Evolutionary conservation across 2,113 vertebrate species (phyloP).

Genomic region (Ameiurus melas): DNA sequence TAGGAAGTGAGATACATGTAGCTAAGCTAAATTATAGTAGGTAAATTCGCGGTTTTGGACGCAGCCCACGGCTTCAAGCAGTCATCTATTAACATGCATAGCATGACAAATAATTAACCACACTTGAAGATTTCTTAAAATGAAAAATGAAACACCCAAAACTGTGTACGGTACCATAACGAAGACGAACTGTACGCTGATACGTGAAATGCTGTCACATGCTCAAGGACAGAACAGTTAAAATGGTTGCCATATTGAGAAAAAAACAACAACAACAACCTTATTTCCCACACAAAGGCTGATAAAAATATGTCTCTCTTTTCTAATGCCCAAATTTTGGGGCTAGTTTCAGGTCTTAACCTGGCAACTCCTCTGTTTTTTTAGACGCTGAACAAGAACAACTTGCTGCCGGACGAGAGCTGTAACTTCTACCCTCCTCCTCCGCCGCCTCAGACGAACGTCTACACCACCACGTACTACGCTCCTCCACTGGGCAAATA

Average conservation of each 20-base stretch:
- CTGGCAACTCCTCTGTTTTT: not conserved
- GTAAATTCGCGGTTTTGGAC: too few relatives aligned
- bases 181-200: too few relatives aligned
- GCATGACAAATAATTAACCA: too few relatives aligned
- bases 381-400: slow-evolving; percentile 97
- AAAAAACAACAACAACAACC: not conserved
- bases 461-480: slow-evolving; percentile 95
- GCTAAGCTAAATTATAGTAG: too few relatives aligned
- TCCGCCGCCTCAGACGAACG: slow-evolving; percentile 86
- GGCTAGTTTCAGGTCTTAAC: not conserved
- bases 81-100: too few relatives aligned
- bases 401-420: slow-evolving; percentile 91
- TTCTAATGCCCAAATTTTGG: not conserved
- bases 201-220: not conserved
- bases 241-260: not conserved
- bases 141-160: too few relatives aligned
- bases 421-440: slow-evolving; percentile 84
- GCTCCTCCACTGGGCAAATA: slow-evolving; percentile 90
- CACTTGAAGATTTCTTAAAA: too few relatives aligned
- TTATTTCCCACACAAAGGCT: not conserved
- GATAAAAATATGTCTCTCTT: not conserved
- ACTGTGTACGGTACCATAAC: too few relatives aligned
- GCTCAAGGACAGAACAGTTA: not conserved
- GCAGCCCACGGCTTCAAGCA: too few relatives aligned
- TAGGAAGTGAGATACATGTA: too few relatives aligned